A percentile compares a stretch with the other conserved stretches of the same genome.
Evolutionary conservation across 1,140 invertebrate species (phyloP).

Genomic region (Argopecten irradians): DNA sequence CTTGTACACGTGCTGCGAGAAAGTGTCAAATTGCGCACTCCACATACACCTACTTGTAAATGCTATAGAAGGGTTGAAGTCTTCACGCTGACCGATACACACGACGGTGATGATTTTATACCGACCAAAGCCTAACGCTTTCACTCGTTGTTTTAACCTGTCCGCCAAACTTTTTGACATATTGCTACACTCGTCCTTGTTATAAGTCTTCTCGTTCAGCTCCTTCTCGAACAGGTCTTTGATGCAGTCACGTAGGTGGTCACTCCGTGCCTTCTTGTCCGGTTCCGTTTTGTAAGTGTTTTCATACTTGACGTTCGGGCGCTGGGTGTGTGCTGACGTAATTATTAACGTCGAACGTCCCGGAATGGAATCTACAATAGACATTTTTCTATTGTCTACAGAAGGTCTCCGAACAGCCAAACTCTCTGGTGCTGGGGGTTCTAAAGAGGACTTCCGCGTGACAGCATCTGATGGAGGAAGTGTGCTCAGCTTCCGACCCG

Average conservation of each 20-base stretch:
- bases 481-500: neutral
- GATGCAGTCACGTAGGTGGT: constrained; percentile 38
- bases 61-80: constrained; percentile 52
- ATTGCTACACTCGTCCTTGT: constrained; percentile 44
- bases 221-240: constrained; percentile 52
- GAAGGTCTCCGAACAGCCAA: constrained; percentile 25
- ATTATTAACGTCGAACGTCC: constrained; percentile 50
- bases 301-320: constrained; percentile 49
- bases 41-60: constrained; percentile 68
- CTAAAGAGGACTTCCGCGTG: constrained; percentile 24
- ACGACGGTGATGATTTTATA: constrained; percentile 66
- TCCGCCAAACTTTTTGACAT: constrained; percentile 55
- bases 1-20: constrained; percentile 60
- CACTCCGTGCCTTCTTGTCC: constrained; percentile 41
- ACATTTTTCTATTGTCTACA: constrained; percentile 42
- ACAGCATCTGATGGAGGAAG: constrained; percentile 27
- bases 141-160: constrained; percentile 58
- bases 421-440: neutral
- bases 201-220: constrained; percentile 46
- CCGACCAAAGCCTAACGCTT: constrained; percentile 55
- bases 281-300: constrained; percentile 57
- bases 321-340: constrained; percentile 39
- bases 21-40: constrained; percentile 63
- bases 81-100: constrained; percentile 57
- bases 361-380: constrained; percentile 45